phyloP scores from a whole-genome alignment of 2,113 vertebrate genomes.

The Dicerorhinus sumatrensis region DNA sequence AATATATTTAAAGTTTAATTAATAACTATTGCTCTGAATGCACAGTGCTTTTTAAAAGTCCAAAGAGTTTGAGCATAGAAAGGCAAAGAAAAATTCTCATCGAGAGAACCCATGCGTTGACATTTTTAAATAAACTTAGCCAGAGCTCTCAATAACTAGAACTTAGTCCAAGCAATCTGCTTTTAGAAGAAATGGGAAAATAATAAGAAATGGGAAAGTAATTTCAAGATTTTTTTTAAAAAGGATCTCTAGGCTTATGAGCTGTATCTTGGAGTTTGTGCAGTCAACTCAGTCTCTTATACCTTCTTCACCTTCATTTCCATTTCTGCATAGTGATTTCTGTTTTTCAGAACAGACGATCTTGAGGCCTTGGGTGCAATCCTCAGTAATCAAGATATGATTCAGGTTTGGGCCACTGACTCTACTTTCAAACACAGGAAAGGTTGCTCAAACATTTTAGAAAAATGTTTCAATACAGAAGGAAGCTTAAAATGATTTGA shows the following conservation, averaged over 20 bases:
- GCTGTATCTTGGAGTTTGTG: background rate
- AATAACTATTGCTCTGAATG: background rate
- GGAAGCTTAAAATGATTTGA: conserved; percentile 49
- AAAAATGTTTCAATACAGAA: conserved; percentile 30
- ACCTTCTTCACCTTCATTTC: background rate
- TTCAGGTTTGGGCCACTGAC: conserved; percentile 7
- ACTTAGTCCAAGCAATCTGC: background rate
- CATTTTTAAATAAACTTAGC: conserved; percentile 31
- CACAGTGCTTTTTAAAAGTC: background rate
- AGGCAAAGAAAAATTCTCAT: conserved; percentile 36
- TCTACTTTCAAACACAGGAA: conserved; percentile 49
- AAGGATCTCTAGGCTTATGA: background rate
- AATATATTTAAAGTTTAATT: conserved; percentile 50
- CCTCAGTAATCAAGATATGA: conserved; percentile 24
- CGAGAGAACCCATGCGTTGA: background rate
- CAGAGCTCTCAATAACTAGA: background rate
- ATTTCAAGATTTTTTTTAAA: conserved; percentile 37
- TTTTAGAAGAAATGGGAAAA: conserved; percentile 49
- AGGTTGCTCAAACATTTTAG: conserved; percentile 35
- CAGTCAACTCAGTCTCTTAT: background rate
- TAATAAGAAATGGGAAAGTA: background rate
- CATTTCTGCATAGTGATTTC: background rate
- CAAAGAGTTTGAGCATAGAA: conserved; percentile 46
- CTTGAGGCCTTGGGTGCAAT: background rate
- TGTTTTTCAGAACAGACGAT: conserved; percentile 11